phyloP scores from a whole-genome alignment of 1,140 invertebrate genomes.

The Megathymus violae region DNA sequence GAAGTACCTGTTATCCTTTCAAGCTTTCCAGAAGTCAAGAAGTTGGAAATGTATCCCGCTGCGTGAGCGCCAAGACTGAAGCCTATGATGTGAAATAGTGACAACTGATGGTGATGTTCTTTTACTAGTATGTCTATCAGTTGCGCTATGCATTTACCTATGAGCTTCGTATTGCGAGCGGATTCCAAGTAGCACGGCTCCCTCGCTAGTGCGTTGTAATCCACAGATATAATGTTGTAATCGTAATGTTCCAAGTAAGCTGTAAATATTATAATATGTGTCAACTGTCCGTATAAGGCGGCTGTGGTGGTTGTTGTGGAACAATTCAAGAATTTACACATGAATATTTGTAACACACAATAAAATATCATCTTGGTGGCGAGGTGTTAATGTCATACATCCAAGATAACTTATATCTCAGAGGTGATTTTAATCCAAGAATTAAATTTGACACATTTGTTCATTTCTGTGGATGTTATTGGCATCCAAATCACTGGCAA shows the following conservation, averaged over 20 bases:
- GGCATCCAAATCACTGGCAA: too few relatives aligned
- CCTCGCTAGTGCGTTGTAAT: constrained; percentile 83
- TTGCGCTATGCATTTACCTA: constrained; percentile 85
- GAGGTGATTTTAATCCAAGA: too few relatives aligned
- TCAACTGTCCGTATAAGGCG: too few relatives aligned
- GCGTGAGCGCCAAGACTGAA: constrained; percentile 96
- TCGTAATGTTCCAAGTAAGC: constrained; percentile 83
- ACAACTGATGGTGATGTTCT: constrained; percentile 82
- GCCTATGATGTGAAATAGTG: constrained; percentile 93
- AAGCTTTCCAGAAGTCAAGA: constrained; percentile 74
- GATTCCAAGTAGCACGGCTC: constrained; percentile 85
- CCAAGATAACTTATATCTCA: too few relatives aligned
- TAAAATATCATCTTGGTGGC: too few relatives aligned
- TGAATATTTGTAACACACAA: too few relatives aligned
- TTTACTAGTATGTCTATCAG: constrained; percentile 86
- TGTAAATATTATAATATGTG: constrained; percentile 54
- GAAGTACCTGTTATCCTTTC: constrained; percentile 59
- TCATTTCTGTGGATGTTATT: too few relatives aligned
- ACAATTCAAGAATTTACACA: too few relatives aligned
- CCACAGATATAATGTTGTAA: constrained; percentile 86
- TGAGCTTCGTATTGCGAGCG: constrained; percentile 82
- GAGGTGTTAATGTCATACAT: too few relatives aligned
- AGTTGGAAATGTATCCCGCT: constrained; percentile 91
- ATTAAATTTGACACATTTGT: too few relatives aligned
- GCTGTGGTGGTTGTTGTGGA: too few relatives aligned